These are phyloP conservation scores for Tribolium freemani DNA, from an alignment of 2,888 invertebrate genomes.

Conservation along the genomic window DNA sequence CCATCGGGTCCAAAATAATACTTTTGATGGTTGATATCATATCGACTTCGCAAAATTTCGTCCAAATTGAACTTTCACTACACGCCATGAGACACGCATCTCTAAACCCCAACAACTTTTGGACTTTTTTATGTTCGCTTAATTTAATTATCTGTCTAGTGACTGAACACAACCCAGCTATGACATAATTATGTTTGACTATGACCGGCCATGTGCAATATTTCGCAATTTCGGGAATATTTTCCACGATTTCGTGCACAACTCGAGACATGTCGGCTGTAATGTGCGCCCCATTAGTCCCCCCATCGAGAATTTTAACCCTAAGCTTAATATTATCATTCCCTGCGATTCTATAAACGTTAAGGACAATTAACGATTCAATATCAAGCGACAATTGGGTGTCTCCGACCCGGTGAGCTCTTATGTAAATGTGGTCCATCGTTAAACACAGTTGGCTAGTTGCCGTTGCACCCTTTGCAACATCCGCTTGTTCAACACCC, in stretches of 20 bases:
- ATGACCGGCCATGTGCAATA: constrained; percentile 75
- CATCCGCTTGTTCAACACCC: constrained; percentile 77
- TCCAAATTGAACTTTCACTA: constrained; percentile 90
- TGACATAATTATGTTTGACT: constrained; percentile 72
- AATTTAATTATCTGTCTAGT: constrained; percentile 73
- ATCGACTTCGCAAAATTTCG: constrained; percentile 92
- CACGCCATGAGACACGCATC: constrained; percentile 85
- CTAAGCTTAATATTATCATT: constrained; percentile 46
- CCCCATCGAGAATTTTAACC: constrained; percentile 37
- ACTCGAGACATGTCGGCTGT: constrained; percentile 63
- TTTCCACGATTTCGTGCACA: constrained; percentile 62
- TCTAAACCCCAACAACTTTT: constrained; percentile 82
- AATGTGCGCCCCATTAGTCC: constrained; percentile 55
- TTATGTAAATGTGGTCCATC: constrained; percentile 47
- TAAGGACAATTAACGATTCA: constrained; percentile 52
- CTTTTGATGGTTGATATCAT: constrained; percentile 74
- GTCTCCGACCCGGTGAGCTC: constrained; percentile 38
- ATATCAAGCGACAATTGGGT: constrained; percentile 47
- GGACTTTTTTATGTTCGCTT: constrained; percentile 58
- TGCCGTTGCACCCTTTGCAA: constrained; percentile 80
- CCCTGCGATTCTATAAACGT: constrained; percentile 50
- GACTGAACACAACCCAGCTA: constrained; percentile 86
- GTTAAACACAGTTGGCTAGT: constrained; percentile 75
- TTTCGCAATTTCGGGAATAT: constrained; percentile 65
- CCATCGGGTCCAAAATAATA: constrained; percentile 59